A percentile compares a stretch with the other conserved stretches of the same genome.
Evolutionary conservation across 2,113 vertebrate species (phyloP).

Genomic region (Forbesichthys agassizii): DNA sequence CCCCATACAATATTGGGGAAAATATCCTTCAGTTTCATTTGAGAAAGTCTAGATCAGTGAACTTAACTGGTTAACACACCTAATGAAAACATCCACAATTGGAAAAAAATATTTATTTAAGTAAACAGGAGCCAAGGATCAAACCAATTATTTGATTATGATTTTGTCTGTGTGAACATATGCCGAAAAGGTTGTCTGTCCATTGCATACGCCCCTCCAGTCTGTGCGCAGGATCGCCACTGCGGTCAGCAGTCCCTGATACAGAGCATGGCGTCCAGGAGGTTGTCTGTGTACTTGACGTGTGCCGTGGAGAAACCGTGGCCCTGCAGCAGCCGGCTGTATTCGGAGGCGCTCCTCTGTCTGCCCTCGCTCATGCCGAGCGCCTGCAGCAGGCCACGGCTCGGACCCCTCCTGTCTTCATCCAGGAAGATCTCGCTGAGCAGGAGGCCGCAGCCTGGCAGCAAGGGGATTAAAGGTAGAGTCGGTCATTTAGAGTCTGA

Average conservation of each 20-base stretch:
- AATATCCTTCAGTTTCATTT: no score
- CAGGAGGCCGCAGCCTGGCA: slow-evolving; percentile 81
- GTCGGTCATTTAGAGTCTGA: no score
- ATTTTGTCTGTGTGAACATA: no score
- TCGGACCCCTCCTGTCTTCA: slow-evolving; percentile 72
- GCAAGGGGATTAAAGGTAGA: slow-evolving; percentile 2
- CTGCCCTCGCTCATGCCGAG: slow-evolving; percentile 84
- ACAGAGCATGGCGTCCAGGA: slow-evolving; percentile 82
- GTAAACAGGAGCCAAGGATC: no score
- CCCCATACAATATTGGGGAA: no score
- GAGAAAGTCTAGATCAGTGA: no score
- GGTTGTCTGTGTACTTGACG: slow-evolving; percentile 75
- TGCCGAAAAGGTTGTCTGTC: background rate
- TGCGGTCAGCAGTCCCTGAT: slow-evolving; percentile 65
- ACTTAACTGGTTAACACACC: no score
- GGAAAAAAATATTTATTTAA: no score
- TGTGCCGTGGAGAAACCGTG: slow-evolving; percentile 74
- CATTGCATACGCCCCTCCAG: background rate
- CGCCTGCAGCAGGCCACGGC: slow-evolving; percentile 81
- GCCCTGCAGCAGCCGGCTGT: slow-evolving; percentile 78
- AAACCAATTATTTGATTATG: no score
- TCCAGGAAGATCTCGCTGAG: slow-evolving; percentile 86
- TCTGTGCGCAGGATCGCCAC: background rate
- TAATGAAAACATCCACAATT: no score
- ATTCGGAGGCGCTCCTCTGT: slow-evolving; percentile 82